Base-by-base conservation (phyloP, 2,888 invertebrate genomes). In the Cosmopolites sordidus region DNA sequence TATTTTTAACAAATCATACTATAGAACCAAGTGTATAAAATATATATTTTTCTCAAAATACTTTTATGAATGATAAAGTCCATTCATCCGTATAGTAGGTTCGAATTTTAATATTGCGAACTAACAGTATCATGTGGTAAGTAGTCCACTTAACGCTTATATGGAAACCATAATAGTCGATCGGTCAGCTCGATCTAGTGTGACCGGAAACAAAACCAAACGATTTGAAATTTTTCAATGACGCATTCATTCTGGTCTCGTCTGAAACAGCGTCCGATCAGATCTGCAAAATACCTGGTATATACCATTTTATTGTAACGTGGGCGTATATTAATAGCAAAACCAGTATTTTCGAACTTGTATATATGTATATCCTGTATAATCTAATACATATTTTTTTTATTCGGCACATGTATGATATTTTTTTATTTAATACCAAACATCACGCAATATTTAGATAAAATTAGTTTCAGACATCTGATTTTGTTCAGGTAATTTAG, bases 81-180 rank as follows among this genome's bases (percentile, higher is more conserved):
- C 45, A 14, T 9, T 45, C 45, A 37, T 6, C 37, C 45, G 37
- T 37, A 15, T 12, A 8, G 17, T 38, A 16, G 16, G 40, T 30
- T 41, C 16, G 33, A 48, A 48, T 42, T 48, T 41, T 48, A 48
- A 48, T 42, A 42, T 42, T 18, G 16, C 16, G 29, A 16, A 45
- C 16, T 48, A 48, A 48, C 48, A 33, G 48, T 48, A 48, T 40
- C 17, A 42, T 22, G 42, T 48, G 14, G 48, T 42, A 47, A 47
- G 47, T 47, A 40, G 47, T 39, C 22, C 47, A 40, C 27, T 47
- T 39, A 47, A 14, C 15, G 6, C 47, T 40, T 47, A 47, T 47
- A 47, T 27, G 47, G 47, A 40, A 15, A 15, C 39, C 16, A 22
- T 39, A 8, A 16, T 42, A 17, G 41, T 42, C 33, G 41, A 39